A percentile compares a stretch with the other conserved stretches of the same genome.
These are phyloP conservation scores for Thelaira solivaga DNA, from an alignment of 2,888 invertebrate genomes.

Conservation along the genomic window DNA sequence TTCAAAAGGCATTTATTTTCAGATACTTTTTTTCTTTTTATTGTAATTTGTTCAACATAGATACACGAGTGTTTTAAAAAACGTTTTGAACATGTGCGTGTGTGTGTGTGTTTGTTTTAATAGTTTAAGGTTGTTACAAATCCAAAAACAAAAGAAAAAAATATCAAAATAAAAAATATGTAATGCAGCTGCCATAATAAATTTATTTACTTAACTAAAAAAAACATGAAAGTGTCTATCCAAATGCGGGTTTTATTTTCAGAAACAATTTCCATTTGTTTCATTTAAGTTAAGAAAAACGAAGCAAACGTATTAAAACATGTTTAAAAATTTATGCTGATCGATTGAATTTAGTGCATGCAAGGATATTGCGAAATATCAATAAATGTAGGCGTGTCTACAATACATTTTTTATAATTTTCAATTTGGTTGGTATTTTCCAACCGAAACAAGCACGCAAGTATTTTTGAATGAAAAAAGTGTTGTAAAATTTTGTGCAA, in stretches of 20 bases:
- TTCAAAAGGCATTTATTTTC: slow-evolving; percentile 38
- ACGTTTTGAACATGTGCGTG: not conserved
- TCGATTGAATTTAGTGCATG: slow-evolving; percentile 26
- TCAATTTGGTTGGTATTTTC: too few species aligned
- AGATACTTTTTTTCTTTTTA: slow-evolving; percentile 15
- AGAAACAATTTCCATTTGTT: too few species aligned
- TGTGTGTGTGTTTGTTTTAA: slow-evolving; percentile 4
- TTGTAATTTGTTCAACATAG: slow-evolving; percentile 18
- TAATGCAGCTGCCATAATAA: slow-evolving; percentile 40
- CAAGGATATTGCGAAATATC: slow-evolving; percentile 57
- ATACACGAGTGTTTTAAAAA: slow-evolving; percentile 23
- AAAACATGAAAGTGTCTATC: not conserved
- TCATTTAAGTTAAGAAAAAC: too few species aligned
- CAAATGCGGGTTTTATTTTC: too few species aligned
- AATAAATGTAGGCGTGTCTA: slow-evolving; percentile 57
- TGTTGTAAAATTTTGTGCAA: not conserved
- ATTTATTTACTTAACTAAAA: not conserved
- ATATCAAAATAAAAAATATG: not conserved
- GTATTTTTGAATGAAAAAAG: not conserved
- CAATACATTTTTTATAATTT: too few species aligned
- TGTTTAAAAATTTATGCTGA: slow-evolving; percentile 9
- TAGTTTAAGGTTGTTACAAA: slow-evolving; percentile 33
- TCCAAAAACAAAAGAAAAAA: slow-evolving; percentile 15
- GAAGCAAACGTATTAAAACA: not conserved
- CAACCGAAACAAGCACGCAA: too few species aligned